Percentiles rank a stretch among this genome's conserved stretches.
Evolutionary conservation across 2,113 vertebrate species (phyloP).

Genomic region (Apteryx mantelli): DNA sequence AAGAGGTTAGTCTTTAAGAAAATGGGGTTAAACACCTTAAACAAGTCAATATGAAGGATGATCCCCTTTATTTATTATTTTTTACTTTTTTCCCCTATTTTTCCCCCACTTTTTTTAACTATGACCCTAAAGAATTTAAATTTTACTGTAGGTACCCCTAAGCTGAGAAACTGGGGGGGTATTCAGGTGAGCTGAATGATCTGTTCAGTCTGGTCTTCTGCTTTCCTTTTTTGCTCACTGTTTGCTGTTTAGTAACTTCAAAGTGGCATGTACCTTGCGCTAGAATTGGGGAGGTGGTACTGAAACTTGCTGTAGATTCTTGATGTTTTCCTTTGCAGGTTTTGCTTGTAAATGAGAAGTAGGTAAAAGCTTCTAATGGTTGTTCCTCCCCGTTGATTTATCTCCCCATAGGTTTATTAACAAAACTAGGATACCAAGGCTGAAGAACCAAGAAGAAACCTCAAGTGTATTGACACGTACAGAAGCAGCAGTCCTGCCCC

Average conservation of each 20-base stretch:
- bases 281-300: conserved; percentile 82
- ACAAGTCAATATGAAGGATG: conserved; percentile 71
- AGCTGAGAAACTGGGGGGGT: conserved; percentile 94
- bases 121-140: conserved; percentile 86
- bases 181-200: conserved; percentile 96
- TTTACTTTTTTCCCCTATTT: conserved; percentile 72
- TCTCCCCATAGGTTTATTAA: conserved; percentile 99
- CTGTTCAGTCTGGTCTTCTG: conserved; percentile 85
- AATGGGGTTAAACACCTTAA: conserved; percentile 66
- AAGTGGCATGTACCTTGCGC: conserved; percentile 78
- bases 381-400: conserved; percentile 99
- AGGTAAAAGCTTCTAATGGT: conserved; percentile 94
- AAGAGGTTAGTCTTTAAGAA: conserved; percentile 93
- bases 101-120: conserved; percentile 81
- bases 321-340: conserved; percentile 87
- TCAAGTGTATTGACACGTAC: conserved; percentile 99
- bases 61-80: conserved; percentile 54
- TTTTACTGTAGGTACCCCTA: conserved; percentile 88
- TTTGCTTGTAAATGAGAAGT: conserved; percentile 80
- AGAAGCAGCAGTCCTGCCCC: conserved; percentile 90
- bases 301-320: conserved; percentile 82
- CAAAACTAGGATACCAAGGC: conserved; percentile 97
- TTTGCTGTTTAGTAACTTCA: conserved; percentile 76
- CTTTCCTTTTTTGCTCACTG: conserved; percentile 77
- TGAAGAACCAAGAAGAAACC: conserved; percentile 96